These are phyloP conservation scores for Caenorhabditis panamensis DNA, from an alignment of 2,888 invertebrate genomes.

Conservation along the genomic window DNA sequence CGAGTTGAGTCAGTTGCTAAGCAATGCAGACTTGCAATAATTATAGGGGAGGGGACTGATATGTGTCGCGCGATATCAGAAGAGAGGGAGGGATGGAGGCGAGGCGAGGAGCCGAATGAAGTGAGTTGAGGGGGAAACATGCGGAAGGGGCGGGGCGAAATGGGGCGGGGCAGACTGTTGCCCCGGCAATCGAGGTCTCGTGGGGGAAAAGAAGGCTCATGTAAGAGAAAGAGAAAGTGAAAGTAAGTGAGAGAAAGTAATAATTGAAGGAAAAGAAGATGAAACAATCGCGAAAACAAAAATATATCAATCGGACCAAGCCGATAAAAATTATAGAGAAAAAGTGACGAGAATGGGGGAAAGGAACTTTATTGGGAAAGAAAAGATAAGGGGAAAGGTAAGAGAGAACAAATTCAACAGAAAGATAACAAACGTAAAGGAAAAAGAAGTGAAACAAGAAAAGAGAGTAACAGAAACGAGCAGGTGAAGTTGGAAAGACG, in stretches of 20 bases:
- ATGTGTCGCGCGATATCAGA: background rate
- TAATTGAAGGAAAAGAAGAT: constrained; percentile 1
- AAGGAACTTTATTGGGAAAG: constrained; percentile 5
- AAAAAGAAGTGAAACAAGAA: constrained; percentile 3
- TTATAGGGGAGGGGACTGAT: constrained; percentile 18
- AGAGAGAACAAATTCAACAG: constrained; percentile 10
- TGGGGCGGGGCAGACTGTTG: constrained; percentile 22
- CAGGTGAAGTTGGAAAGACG: constrained; percentile 66
- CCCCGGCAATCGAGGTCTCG: constrained; percentile 25
- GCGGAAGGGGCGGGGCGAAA: constrained; percentile 2
- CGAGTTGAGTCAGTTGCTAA: background rate
- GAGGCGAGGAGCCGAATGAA: constrained; percentile 12
- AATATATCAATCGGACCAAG: constrained; percentile 4
- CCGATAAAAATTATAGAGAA: constrained; percentile 16
- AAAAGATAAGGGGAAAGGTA: background rate
- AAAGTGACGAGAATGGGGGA: background rate
- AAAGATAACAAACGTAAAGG: constrained; percentile 45
- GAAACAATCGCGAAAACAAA: background rate
- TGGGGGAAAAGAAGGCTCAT: background rate
- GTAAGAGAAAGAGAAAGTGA: background rate
- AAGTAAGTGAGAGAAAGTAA: background rate
- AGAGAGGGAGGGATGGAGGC: background rate
- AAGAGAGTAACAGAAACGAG: constrained; percentile 49
- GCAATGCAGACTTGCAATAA: background rate
- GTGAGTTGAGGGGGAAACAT: background rate